Evolutionary conservation across 1,140 invertebrate genomes (phyloP), one percentile per base, ranked within the genome.

Genomic region (Babylonia areolata): DNA sequence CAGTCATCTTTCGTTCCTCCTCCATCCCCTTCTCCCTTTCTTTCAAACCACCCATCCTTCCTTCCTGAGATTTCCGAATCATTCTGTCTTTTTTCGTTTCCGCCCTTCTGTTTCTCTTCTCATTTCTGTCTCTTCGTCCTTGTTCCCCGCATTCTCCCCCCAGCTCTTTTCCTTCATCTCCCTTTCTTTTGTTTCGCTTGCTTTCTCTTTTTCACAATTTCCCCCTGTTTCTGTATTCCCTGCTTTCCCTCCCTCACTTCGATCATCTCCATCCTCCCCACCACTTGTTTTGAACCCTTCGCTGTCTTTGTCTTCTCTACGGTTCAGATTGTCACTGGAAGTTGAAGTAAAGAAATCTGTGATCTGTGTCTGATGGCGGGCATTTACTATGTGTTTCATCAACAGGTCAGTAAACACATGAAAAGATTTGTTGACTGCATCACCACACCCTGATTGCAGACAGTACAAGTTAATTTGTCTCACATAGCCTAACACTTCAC

Each of bases 221-320:
- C 23, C 64, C 64, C 64, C 64, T 71, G 6, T 71, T 71, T 71
- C 23, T 6, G 64, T 71, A n/a, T n/a, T 71, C 64, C 64, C 64
- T 71, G 54, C 54, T 23, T 71, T 71, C 64, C 64, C 64, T 71
- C 64, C 64, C 64, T 58, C 64, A 71, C 64, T 71, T 71, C 64
- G 64, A 71, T 71, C 64, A 71, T 71, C 64, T 23, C 64, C 54
- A 58, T 58, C 64, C 64, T 23, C 23, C 64, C 64, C 64, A 6
- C 64, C 64, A 71, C 64, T 71, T 71, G 64, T 71, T 71, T 71
- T 71, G 64, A 71, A 71, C 64, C 64, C 64, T 71, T 71, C 64
- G 64, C 64, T 71, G 64, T 71, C 64, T 71, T 71, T 6, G 54
- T 58, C 64, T 71, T 71, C 64, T 23, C 23, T 71, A 71, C 64